Conservation (phyloP, 2,797 vertebrate genomes). For the Delichon dasypus region DNA sequence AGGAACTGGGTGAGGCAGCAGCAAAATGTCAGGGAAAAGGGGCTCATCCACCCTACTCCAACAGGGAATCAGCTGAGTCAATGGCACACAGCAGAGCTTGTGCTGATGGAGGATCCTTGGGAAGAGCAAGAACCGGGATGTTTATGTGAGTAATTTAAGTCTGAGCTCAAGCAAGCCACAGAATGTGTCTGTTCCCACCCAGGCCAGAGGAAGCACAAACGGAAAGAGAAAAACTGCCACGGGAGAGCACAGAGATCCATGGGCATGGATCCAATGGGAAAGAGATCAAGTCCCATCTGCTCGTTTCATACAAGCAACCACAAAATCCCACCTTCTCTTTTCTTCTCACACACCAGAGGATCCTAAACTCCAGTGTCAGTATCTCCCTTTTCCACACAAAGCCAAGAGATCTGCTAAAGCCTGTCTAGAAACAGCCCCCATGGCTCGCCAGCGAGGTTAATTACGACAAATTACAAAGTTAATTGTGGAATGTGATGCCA, state of each 20-base stretch:
- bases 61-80: not conserved
- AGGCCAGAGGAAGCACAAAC: not conserved
- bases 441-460: accelerated
- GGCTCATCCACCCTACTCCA: not conserved
- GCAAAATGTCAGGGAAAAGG: not conserved
- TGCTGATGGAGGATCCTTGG: not conserved
- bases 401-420: not conserved
- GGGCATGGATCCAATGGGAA: not conserved
- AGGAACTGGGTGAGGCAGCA: not conserved
- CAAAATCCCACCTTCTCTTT: not conserved
- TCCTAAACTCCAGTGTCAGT: not conserved
- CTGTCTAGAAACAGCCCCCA: not conserved
- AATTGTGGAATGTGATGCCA: not conserved
- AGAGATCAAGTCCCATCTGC: not conserved
- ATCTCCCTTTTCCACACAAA: not conserved
- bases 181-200: not conserved
- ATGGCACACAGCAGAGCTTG: not conserved
- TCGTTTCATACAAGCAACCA: not conserved
- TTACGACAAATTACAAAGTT: too few species aligned
- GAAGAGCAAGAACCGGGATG: not conserved
- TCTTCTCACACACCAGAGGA: not conserved
- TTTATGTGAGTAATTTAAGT: not conserved
- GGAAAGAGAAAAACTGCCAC: not conserved
- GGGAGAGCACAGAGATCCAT: not conserved
- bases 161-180: not conserved